These are phyloP conservation scores for Phoxinus dragarum DNA, from an alignment of 2,797 vertebrate species.

Conservation along the genomic window DNA sequence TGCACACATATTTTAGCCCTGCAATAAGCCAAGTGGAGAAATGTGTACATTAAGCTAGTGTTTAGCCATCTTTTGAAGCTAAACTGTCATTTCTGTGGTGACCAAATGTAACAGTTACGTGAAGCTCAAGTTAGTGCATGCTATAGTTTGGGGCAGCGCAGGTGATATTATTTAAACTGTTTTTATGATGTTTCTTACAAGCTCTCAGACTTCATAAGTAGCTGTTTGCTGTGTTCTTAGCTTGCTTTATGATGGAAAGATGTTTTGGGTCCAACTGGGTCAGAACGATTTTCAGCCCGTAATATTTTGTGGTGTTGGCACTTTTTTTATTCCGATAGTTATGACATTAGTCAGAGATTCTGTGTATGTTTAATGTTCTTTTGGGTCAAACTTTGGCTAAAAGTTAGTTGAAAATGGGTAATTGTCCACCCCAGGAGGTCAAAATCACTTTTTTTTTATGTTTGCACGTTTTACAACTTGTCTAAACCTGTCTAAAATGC, in stretches of 20 bases:
- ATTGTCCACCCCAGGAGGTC: neutral
- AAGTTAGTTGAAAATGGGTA: neutral
- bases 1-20: neutral
- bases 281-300: constrained; percentile 3
- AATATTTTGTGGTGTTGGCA: constrained; percentile 21
- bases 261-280: constrained; percentile 7
- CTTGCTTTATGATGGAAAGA: constrained; percentile 6
- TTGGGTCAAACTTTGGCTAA: neutral
- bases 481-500: too few species aligned
- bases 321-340: neutral
- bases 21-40: neutral
- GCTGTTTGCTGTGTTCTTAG: neutral
- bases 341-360: neutral
- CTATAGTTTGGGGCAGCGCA: neutral
- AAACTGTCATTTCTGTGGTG: neutral
- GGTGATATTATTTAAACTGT: neutral
- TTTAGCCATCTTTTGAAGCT: neutral
- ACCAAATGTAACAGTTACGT: neutral
- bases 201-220: neutral
- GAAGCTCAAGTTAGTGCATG: neutral
- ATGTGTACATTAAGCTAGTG: neutral
- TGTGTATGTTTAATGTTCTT: neutral
- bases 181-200: constrained; percentile 8
- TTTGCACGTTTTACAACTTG: neutral
- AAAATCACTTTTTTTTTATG: too few species aligned